Evolutionary conservation across 2,888 invertebrate genomes (phyloP), one percentile per base, ranked within the genome.

Genomic region (Mesorhabditis belari): DNA sequence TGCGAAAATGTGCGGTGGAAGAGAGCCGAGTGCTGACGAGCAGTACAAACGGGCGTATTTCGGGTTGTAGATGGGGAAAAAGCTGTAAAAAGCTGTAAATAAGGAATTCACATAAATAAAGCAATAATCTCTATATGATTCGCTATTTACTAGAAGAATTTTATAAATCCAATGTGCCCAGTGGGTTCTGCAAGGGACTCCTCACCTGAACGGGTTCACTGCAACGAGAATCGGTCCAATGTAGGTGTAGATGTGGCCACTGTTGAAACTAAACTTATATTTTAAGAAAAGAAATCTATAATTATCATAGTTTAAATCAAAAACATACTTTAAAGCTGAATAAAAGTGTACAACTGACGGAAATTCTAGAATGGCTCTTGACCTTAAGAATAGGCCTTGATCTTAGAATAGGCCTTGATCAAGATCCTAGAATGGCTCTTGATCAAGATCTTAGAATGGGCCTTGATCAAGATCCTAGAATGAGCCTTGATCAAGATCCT

Each of bases 41-140:
- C 83, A 84, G 84, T 94, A 95, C 75, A 93, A 84, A 83, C 92
- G 90, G 72, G 93, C 93, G 85, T 92, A 93, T 84, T 93, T 94
- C 54, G 94, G 94, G 84, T 94, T 94, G 85, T 94, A 95, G 74
- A 95, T 94, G 24, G 94, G 93, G 83, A 92, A 92, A 83, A 93
- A 93, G 85, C 85, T 85, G 63, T 23, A 68, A 61, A 6, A 12
- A 25, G 23, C n/a, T 6, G 19, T 51, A 25, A 23, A 26, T 6
- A 51, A 26, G 29, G 3, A 28, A 5, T 54, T 27, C 12, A 35
- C 1, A n/a, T 25, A 35, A 3, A 52, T 4, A 51, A 21, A 5
- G 6, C n/a, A 12, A 44, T 44, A 12, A 12, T 44, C n/a, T 44
- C n/a, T 9, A 44, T 12, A 44, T 12, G n/a, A 44, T 44, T 9